These are phyloP conservation scores for Erannis defoliaria DNA, from an alignment of 2,888 invertebrate genomes.

Conservation along the genomic window DNA sequence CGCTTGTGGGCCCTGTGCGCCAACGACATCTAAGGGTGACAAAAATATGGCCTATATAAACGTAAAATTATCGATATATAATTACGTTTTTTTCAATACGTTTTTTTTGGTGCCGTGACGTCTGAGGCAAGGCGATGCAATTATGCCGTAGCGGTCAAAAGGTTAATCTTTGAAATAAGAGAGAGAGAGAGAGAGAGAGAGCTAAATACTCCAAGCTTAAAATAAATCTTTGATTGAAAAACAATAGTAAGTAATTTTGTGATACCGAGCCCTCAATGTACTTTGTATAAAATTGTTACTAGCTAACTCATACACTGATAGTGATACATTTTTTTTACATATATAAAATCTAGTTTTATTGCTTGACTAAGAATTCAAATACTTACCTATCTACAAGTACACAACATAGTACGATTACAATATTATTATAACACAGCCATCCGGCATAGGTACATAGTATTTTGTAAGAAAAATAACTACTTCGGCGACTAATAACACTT, in stretches of 20 bases:
- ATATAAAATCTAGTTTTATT: constrained; percentile 7
- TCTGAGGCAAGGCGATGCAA: too few relatives aligned
- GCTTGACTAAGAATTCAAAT: constrained; percentile 4
- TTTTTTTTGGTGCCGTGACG: too few relatives aligned
- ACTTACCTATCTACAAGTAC: not conserved
- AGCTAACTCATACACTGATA: not conserved
- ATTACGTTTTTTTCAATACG: too few relatives aligned
- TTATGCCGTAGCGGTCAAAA: too few relatives aligned
- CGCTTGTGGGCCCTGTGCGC: too few relatives aligned
- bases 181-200: too few relatives aligned
- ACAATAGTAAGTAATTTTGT: constrained; percentile 1
- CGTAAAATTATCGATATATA: too few relatives aligned
- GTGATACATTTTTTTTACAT: not conserved
- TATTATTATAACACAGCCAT: constrained; percentile 41
- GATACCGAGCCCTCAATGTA: not conserved
- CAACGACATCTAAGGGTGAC: too few relatives aligned
- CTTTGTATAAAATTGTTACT: not conserved
- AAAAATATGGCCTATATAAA: too few relatives aligned
- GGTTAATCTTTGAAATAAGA: too few relatives aligned
- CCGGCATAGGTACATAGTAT: constrained; percentile 38
- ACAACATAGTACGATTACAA: not conserved
- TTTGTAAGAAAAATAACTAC: too few relatives aligned
- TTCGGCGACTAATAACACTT: too few relatives aligned
- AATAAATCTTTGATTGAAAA: constrained; percentile 21
- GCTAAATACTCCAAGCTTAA: constrained; percentile 1